Conservation (phyloP, 2,888 invertebrate species). For the Eupithecia abbreviata region DNA sequence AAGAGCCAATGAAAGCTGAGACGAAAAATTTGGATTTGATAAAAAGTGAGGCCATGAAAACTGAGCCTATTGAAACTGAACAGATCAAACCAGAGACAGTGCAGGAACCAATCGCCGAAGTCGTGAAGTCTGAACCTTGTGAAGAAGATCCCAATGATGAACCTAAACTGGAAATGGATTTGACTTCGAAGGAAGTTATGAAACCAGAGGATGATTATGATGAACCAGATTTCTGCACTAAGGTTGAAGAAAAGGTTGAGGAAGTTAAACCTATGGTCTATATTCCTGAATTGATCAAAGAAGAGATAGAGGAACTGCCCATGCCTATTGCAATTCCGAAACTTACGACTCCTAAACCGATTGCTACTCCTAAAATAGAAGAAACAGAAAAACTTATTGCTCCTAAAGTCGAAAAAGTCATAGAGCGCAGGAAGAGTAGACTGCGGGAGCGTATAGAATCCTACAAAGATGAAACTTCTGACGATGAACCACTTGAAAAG, state of each 20-base stretch:
- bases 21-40: conserved; percentile 16
- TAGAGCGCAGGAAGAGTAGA: conserved; percentile 41
- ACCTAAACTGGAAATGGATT: conserved; percentile 68
- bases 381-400: conserved; percentile 26
- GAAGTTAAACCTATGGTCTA: conserved; percentile 39
- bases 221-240: conserved; percentile 69
- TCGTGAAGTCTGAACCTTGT: conserved; percentile 20
- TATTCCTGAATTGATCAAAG: conserved; percentile 22
- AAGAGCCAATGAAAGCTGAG: conserved; percentile 67
- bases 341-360: conserved; percentile 24
- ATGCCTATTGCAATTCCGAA: conserved; percentile 25
- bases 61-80: conserved; percentile 43
- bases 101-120: conserved; percentile 11
- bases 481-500: conserved; percentile 54
- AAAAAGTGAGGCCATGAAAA: conserved; percentile 16
- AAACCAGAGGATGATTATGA: conserved; percentile 71
- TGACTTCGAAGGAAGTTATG: conserved; percentile 76
- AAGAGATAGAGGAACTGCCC: conserved; percentile 20
- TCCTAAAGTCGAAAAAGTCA: conserved; percentile 32
- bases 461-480: conserved; percentile 52
- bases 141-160: conserved; percentile 62
- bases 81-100: conserved; percentile 59
- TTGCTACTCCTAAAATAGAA: conserved; percentile 30
- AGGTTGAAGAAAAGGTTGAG: conserved; percentile 48
- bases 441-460: conserved; percentile 51